These are phyloP conservation scores for Oligia latruncula DNA, from an alignment of 2,888 invertebrate species.

Conservation along the genomic window DNA sequence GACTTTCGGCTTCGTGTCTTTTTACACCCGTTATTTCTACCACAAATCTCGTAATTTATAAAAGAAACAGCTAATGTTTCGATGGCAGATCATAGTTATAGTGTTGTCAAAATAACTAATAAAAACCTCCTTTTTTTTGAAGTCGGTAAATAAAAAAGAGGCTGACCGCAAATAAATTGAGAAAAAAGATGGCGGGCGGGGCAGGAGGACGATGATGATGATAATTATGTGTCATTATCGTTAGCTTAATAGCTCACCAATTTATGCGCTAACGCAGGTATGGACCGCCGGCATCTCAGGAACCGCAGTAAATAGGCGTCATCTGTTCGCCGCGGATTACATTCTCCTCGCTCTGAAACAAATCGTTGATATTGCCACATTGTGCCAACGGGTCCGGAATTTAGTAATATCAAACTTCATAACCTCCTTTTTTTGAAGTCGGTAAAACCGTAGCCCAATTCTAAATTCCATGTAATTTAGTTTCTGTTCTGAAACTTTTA, in stretches of 20 bases:
- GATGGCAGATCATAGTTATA: not conserved
- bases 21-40: too few species aligned
- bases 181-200: not conserved
- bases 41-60: too few species aligned
- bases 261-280: constrained; percentile 84
- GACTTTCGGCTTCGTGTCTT: too few species aligned
- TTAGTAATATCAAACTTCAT: not conserved
- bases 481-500: not conserved
- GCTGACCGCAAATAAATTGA: not conserved
- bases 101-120: not conserved
- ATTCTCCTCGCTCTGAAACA: constrained; percentile 81
- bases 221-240: not conserved
- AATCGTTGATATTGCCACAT: constrained; percentile 26
- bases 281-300: constrained; percentile 83
- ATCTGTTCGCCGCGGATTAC: constrained; percentile 81
- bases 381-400: not conserved
- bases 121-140: too few species aligned
- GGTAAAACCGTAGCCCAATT: not conserved
- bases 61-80: not conserved
- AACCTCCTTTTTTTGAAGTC: not conserved
- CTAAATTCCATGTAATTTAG: not conserved
- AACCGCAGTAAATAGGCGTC: constrained; percentile 85
- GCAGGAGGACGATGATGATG: not conserved
- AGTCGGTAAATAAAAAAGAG: not conserved
- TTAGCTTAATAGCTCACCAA: constrained; percentile 73